These are phyloP conservation scores for Pediacus dermestoides DNA, from an alignment of 2,888 invertebrate genomes.

Conservation along the genomic window DNA sequence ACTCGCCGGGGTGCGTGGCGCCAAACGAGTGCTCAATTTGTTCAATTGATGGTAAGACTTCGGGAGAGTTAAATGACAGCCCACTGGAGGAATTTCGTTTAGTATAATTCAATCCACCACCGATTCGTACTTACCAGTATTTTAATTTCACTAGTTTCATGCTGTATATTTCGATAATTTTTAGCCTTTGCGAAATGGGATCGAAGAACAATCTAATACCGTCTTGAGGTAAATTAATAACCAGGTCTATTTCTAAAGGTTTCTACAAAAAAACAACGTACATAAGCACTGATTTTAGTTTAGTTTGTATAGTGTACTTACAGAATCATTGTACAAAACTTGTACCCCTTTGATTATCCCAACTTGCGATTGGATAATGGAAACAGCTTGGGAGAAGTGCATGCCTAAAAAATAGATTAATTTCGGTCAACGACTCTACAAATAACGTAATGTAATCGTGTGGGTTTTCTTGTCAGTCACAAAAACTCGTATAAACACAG, in stretches of 20 bases:
- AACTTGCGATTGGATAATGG: slow-evolving; percentile 94
- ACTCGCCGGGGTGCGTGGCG: slow-evolving; percentile 97
- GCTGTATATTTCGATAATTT: slow-evolving; percentile 96
- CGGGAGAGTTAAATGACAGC: slow-evolving; percentile 85
- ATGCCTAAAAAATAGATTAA: slow-evolving; percentile 66
- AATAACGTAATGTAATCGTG: no score
- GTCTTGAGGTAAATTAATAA: slow-evolving; percentile 94
- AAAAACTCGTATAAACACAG: slow-evolving; percentile 1
- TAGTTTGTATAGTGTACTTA: no score
- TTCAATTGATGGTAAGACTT: slow-evolving; percentile 93
- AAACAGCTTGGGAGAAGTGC: slow-evolving; percentile 97
- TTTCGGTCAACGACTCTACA: no score
- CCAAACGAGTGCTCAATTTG: slow-evolving; percentile 99
- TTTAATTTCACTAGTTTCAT: slow-evolving; percentile 95
- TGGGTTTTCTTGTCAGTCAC: not conserved
- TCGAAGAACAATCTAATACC: slow-evolving; percentile 97
- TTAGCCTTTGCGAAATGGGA: slow-evolving; percentile 88
- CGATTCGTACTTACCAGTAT: slow-evolving; percentile 73
- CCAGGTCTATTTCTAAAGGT: slow-evolving; percentile 91
- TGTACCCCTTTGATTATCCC: slow-evolving; percentile 92
- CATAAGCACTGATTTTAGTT: slow-evolving; percentile 7
- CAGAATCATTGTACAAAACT: slow-evolving; percentile 94
- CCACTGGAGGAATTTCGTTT: slow-evolving; percentile 62
- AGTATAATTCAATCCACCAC: slow-evolving; percentile 1
- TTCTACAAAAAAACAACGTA: slow-evolving; percentile 61